Conservation (phyloP, 2,113 vertebrate species). For the Daubentonia madagascariensis region DNA sequence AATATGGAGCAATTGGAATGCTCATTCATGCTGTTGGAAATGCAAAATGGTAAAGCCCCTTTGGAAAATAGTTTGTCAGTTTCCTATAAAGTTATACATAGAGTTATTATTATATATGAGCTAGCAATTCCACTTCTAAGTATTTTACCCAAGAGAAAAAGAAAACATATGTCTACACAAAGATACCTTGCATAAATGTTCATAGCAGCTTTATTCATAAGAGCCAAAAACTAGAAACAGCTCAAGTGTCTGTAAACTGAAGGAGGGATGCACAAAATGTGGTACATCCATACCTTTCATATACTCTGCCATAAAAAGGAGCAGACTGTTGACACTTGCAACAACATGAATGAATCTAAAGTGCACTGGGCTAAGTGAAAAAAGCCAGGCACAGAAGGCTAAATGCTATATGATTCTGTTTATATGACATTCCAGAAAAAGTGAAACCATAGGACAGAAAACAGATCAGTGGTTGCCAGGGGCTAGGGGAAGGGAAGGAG, state of each 20-base stretch:
- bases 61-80: not conserved
- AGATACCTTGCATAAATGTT: fast-evolving
- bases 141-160: not conserved
- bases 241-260: fast-evolving
- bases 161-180: not conserved
- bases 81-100: not conserved
- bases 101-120: not conserved
- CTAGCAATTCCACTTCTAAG: not conserved
- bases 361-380: fast-evolving
- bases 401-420: fast-evolving
- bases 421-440: not conserved
- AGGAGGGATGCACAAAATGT: fast-evolving
- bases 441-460: not conserved
- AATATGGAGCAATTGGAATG: fast-evolving
- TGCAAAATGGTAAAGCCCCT: fast-evolving
- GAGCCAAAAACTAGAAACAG: not conserved
- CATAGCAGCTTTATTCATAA: not conserved
- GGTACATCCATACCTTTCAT: fast-evolving
- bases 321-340: fast-evolving
- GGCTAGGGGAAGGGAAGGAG: not conserved
- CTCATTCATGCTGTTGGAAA: not conserved
- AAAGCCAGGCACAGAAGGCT: not conserved
- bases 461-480: too few relatives aligned
- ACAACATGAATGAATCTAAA: fast-evolving
- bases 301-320: not conserved